Conservation (phyloP, 2,888 invertebrate genomes). For the Brenthis ino region DNA sequence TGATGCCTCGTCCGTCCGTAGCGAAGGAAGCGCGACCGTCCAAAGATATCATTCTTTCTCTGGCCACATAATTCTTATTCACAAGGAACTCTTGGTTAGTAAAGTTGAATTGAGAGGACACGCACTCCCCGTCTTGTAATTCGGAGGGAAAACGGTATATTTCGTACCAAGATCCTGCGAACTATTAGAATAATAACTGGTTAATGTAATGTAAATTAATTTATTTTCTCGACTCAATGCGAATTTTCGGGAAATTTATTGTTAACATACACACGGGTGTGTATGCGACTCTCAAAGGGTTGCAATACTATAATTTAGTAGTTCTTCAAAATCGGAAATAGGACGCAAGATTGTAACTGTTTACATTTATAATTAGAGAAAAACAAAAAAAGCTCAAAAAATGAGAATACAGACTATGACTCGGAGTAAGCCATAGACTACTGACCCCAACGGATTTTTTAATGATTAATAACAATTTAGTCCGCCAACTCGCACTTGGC, state of each 20-base stretch:
- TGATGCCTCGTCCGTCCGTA: constrained; percentile 53
- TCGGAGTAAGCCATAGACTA: too few species aligned
- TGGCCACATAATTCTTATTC: constrained; percentile 51
- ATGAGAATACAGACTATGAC: too few species aligned
- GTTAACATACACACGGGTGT: too few species aligned
- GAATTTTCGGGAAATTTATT: too few species aligned
- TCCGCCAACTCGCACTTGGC: too few species aligned
- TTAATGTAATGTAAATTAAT: not conserved
- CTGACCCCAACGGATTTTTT: too few species aligned
- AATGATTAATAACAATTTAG: too few species aligned
- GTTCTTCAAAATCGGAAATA: too few species aligned
- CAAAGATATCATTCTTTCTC: constrained; percentile 49
- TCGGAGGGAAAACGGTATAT: constrained; percentile 65
- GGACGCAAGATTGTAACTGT: too few species aligned
- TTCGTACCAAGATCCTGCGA: constrained; percentile 68
- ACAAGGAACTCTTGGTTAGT: constrained; percentile 46
- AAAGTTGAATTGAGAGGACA: constrained; percentile 43
- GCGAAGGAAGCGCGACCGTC: constrained; percentile 46
- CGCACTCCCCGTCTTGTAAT: constrained; percentile 62
- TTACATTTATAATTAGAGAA: too few species aligned
- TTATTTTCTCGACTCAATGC: not conserved
- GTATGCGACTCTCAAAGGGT: too few species aligned
- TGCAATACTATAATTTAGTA: not conserved
- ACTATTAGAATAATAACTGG: constrained; percentile 49
- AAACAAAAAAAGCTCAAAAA: too few species aligned